Evolutionary conservation across 2,113 vertebrate genomes (phyloP), one percentile per base, ranked within the genome.

Genomic region (Varanus salvator): DNA sequence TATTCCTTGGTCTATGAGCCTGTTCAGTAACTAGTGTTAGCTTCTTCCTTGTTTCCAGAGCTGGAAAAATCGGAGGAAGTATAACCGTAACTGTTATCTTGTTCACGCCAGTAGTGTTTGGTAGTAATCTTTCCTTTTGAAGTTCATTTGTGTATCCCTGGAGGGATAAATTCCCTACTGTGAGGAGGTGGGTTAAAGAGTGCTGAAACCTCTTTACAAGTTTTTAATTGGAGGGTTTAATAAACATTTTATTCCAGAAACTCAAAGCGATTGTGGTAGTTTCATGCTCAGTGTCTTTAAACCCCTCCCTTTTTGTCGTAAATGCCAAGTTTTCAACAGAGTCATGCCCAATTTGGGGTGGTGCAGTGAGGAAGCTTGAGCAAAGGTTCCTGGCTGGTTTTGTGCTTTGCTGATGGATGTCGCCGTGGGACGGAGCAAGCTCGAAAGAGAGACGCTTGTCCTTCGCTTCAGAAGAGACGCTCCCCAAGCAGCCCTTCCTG

Each of bases 161-260:
- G 93, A 96, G 95, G 97, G 96, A 96, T 97, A 97, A 97, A 96
- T 95, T 97, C 94, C 97, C 97, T 96, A 95, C 97, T 97, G 97
- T 94, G 97, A 92, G 94, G 97, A 96, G 96, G 96, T 97, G 95
- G 95, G 96, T 95, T 97, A 96, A 96, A 96, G 96, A 97, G 96
- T 94, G 95, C 7, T 91, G 96, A 96, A 95, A 97, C 92, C 95
- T 94, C 96, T 97, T 97, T 96, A 94, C 93, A 81, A 95, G 93
- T 95, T 96, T 96, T 97, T 97, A 97, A 97, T 97, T 97, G 95
- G 95, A 96, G 90, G 95, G 95, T 96, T 97, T 96, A 96, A 94
- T 96, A 93, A 96, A 95, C 87, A 95, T 97, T 96, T 95, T 97
- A 93, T 96, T 96, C 93, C 93, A 91, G 97, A 96, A 97, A 97